A percentile compares a stretch with the other conserved stretches of the same genome.
phyloP scores from a whole-genome alignment of 2,113 vertebrate species.

The Xiphorhynchus elegans region DNA sequence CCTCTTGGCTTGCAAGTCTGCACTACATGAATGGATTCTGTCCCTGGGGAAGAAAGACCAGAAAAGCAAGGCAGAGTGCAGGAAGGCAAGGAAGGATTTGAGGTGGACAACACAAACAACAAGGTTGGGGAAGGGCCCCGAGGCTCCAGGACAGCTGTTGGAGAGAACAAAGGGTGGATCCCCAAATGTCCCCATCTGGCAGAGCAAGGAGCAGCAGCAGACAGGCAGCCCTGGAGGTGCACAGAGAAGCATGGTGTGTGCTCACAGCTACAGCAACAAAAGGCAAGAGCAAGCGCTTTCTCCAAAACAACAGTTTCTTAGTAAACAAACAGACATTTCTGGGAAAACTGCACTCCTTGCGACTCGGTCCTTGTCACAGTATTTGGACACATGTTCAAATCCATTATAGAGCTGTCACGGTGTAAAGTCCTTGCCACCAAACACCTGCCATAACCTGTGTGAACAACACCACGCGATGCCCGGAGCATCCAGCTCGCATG shows the following conservation, averaged over 20 bases:
- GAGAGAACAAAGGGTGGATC: neutral
- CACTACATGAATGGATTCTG: neutral
- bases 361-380: neutral
- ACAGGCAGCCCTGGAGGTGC: neutral
- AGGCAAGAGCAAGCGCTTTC: neutral
- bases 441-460: neutral
- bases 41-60: neutral
- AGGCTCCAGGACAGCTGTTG: neutral
- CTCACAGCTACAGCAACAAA: neutral
- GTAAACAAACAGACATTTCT: neutral
- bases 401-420: neutral
- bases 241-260: neutral
- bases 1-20: neutral
- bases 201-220: neutral
- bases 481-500: fast-evolving
- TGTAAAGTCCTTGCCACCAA: neutral
- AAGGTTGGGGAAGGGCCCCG: neutral
- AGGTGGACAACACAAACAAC: neutral
- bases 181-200: neutral
- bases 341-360: neutral
- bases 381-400: neutral
- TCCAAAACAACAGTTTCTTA: neutral
- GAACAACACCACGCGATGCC: fast-evolving
- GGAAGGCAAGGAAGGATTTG: neutral
- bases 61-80: neutral